Percentiles rank a stretch among this genome's conserved stretches.
Conservation (phyloP, 2,888 invertebrate species). For the Isotomurus palustris region DNA sequence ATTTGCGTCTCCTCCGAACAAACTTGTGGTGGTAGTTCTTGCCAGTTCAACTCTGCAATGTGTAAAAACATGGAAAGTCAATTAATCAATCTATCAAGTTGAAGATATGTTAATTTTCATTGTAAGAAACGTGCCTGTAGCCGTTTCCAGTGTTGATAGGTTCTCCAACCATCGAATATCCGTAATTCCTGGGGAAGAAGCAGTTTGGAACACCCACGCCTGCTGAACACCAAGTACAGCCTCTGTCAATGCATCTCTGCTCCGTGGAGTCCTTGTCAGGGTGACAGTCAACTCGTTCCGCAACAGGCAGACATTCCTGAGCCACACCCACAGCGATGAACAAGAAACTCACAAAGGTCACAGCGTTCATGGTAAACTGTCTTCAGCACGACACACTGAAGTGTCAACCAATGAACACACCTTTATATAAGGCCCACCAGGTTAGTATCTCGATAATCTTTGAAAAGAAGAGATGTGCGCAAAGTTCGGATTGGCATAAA, state of each 20-base stretch:
- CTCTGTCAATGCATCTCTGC: constrained; percentile 57
- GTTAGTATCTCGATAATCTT: too few species aligned
- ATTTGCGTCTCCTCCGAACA: constrained; percentile 34
- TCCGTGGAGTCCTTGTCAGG: constrained; percentile 58
- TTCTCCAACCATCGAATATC: constrained; percentile 28
- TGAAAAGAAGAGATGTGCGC: too few species aligned
- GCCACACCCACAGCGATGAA: too few species aligned
- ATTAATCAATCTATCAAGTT: not conserved
- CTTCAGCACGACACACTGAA: too few species aligned
- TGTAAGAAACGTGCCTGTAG: too few species aligned
- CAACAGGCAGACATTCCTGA: not conserved
- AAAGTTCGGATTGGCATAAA: too few species aligned
- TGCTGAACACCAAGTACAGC: constrained; percentile 63
- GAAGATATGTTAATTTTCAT: too few species aligned
- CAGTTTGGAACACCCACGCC: constrained; percentile 29
- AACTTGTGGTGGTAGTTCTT: constrained; percentile 20
- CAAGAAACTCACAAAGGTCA: too few species aligned
- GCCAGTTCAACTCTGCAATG: constrained; percentile 24
- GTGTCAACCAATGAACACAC: too few species aligned
- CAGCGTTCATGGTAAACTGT: too few species aligned
- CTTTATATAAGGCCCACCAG: too few species aligned
- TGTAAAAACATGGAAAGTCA: not conserved
- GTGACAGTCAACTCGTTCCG: constrained; percentile 58
- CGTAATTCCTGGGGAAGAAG: constrained; percentile 33
- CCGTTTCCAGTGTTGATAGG: constrained; percentile 21